Conservation (phyloP, 2,113 vertebrate genomes). For the Scomber scombrus region DNA sequence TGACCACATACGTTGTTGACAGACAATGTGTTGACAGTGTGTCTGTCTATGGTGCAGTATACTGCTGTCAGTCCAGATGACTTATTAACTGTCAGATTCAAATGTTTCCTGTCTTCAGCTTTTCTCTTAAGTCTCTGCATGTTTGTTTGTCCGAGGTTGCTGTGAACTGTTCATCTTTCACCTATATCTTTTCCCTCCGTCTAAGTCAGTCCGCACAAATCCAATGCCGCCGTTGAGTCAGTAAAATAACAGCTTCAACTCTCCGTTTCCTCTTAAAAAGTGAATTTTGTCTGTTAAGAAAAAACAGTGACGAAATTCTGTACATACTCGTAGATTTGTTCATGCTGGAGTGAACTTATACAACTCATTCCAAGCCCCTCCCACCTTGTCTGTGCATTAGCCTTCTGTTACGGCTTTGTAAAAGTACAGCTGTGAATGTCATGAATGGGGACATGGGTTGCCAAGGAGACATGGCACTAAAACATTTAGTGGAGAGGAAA, state of each 20-base stretch:
- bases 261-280: background rate
- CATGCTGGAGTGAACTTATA: background rate
- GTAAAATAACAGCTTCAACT: background rate
- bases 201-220: background rate
- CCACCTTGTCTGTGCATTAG: too few species aligned
- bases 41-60: background rate
- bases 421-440: too few species aligned
- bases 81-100: slow-evolving; percentile 34
- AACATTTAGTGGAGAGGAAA: too few species aligned
- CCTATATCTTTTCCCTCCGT: background rate
- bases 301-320: background rate
- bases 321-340: background rate
- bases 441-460: too few species aligned
- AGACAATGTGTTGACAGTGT: background rate
- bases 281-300: background rate
- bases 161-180: slow-evolving; percentile 23
- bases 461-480: too few species aligned
- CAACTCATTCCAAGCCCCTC: background rate
- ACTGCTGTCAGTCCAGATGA: slow-evolving; percentile 21
- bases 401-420: too few species aligned
- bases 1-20: background rate
- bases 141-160: background rate
- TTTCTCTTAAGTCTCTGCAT: background rate
- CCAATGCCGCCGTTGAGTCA: background rate
- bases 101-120: slow-evolving; percentile 12